Evolutionary conservation across 2,888 invertebrate genomes (phyloP).

Genomic region (Caenorhabditis sp.): DNA sequence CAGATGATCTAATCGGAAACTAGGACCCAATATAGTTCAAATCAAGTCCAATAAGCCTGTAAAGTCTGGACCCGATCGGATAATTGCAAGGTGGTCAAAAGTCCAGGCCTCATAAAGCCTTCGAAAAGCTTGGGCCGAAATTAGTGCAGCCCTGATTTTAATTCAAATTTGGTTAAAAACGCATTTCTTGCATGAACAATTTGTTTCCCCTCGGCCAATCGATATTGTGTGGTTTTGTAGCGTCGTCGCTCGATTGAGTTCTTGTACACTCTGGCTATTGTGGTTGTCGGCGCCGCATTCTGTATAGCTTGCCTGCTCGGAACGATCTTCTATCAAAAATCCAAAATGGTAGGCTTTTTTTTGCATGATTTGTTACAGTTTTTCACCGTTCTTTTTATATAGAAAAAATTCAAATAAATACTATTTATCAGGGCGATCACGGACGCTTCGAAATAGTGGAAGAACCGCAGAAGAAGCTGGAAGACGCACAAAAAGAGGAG

Average conservation of each 20-base stretch:
- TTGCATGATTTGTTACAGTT: background rate
- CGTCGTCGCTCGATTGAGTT: constrained; percentile 62
- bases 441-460: constrained; percentile 65
- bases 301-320: constrained; percentile 66
- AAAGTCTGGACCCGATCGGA: too few relatives aligned
- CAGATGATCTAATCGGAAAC: too few relatives aligned
- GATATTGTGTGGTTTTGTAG: constrained; percentile 42
- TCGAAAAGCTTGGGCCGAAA: too few relatives aligned
- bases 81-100: too few relatives aligned
- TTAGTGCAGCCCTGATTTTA: too few relatives aligned
- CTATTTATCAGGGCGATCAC: constrained; percentile 48
- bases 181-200: too few relatives aligned
- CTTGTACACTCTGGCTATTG: constrained; percentile 68
- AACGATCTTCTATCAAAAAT: constrained; percentile 72
- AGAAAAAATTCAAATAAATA: background rate
- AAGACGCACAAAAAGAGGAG: constrained; percentile 64
- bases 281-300: constrained; percentile 69
- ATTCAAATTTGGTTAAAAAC: background rate
- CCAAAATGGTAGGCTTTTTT: constrained; percentile 56
- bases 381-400: background rate
- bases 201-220: background rate
- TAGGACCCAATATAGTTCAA: too few relatives aligned
- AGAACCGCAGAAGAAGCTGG: constrained; percentile 60
- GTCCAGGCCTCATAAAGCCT: too few relatives aligned
- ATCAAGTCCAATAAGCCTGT: too few relatives aligned